Base-by-base conservation (phyloP, 1,140 invertebrate species). In the Nephotettix cincticeps region DNA sequence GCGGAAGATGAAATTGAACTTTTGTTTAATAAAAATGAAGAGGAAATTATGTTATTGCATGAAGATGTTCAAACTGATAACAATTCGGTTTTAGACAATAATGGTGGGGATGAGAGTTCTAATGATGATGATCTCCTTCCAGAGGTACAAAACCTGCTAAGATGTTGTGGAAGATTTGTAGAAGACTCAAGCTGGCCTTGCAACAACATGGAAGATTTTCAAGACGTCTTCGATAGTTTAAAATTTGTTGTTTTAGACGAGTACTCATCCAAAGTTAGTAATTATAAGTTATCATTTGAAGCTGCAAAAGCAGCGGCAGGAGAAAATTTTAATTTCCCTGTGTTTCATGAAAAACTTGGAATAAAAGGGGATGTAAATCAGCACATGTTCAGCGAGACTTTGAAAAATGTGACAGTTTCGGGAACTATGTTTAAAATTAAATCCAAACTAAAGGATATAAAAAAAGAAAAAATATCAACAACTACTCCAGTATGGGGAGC, bases 1-100 rank as follows among this genome's bases (percentile, higher is more conserved):
- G 21, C 45, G 40, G 64, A 67, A 40, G 40, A 40, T 43, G 19
- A 27, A 45, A 30, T 67, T 11, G 64, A 67, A 45, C 13, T 29
- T 1, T n/a, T 67, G 30, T 45, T 67, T 19, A 67, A 21, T 27
- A 25, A 67, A 4, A 14, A n/a, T 3, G 40, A 67, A 27, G 21
- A 25, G 25, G 32, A 43, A 19, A 17, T 67, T 43, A 27, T 25
- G 19, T 19, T 1, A 1, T 28, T 67, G 4, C 32, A 43, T 25
- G 32, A 43, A 17, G 6, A 14, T 67, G 1, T 43, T 1, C 0
- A 40, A 9, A 21, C 13, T 13, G 40, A 40, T n/a, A 1, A 14
- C 27, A 25, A 45, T 23, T 13, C 30, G 9, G 30, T 11, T 45
- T 40, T 30, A 1, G 64, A 67, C 2, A 4, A 17, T 17, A 17